A percentile compares a stretch with the other conserved stretches of the same genome.
phyloP scores from a whole-genome alignment of 2,888 invertebrate genomes.

The Sinopyrophorus schimmeli region DNA sequence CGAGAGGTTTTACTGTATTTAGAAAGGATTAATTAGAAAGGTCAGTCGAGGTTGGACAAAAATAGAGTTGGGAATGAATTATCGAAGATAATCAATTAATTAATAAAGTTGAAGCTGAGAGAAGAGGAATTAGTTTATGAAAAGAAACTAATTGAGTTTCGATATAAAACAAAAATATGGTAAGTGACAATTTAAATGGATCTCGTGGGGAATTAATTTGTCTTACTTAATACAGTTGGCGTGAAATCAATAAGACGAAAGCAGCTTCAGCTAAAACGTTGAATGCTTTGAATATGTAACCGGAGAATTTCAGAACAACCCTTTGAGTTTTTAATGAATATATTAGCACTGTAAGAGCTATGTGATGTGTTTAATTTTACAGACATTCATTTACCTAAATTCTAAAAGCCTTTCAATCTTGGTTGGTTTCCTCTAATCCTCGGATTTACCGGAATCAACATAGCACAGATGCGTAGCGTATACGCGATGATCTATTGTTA shows the following conservation, averaged over 20 bases:
- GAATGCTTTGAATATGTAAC: neutral
- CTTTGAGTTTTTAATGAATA: conserved; percentile 14
- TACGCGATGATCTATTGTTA: conserved; percentile 34
- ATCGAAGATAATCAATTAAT: too few species aligned
- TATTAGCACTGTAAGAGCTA: conserved; percentile 2
- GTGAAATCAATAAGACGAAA: conserved; percentile 8
- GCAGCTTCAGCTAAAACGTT: neutral
- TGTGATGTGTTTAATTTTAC: conserved; percentile 7
- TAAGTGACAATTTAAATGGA: too few species aligned
- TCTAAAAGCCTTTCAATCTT: conserved; percentile 9
- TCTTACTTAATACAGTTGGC: neutral
- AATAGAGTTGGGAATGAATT: too few species aligned
- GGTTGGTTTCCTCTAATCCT: conserved; percentile 18
- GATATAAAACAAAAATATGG: too few species aligned
- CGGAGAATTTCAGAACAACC: neutral
- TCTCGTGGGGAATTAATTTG: too few species aligned
- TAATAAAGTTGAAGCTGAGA: too few species aligned
- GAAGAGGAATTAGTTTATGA: too few species aligned
- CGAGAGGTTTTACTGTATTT: too few species aligned
- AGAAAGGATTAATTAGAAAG: too few species aligned
- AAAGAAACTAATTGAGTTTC: too few species aligned
- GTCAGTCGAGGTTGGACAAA: too few species aligned
- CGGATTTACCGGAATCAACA: conserved; percentile 25
- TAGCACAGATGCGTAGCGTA: conserved; percentile 25
- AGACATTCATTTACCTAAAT: conserved; percentile 7